A percentile compares a stretch with the other conserved stretches of the same genome.
Conservation (phyloP, 2,113 vertebrate genomes). For the Podocnemis expansa region DNA sequence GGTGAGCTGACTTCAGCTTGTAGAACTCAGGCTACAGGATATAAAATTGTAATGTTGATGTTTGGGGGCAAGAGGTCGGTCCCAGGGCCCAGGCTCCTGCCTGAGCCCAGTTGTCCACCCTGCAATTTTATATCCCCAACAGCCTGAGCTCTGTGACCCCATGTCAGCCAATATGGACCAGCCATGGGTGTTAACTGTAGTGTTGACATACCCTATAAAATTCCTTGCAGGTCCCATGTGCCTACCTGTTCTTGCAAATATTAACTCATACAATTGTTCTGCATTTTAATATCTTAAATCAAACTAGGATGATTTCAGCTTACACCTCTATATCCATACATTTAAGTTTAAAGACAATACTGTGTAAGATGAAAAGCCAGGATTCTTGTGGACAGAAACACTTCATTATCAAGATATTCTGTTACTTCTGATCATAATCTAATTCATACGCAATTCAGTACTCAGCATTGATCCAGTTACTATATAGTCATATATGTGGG, state of each 20-base stretch:
- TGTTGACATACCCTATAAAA: background rate
- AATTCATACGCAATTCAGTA: background rate
- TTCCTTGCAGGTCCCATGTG: background rate
- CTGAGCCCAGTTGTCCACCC: too few relatives aligned
- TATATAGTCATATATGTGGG: background rate
- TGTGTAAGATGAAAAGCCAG: background rate
- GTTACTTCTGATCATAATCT: background rate
- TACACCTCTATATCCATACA: background rate
- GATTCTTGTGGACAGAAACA: background rate
- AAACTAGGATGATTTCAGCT: background rate
- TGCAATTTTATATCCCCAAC: background rate
- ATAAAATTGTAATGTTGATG: background rate
- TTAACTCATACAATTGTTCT: background rate
- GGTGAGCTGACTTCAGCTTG: background rate
- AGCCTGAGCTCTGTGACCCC: background rate
- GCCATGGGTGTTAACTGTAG: background rate
- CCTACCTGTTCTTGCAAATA: background rate
- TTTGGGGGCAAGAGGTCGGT: background rate
- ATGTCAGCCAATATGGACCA: background rate
- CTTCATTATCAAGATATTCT: background rate
- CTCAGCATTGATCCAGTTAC: background rate
- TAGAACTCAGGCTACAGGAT: background rate
- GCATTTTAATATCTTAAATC: background rate
- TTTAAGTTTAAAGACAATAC: background rate
- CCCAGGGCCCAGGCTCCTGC: background rate